A percentile compares a stretch with the other conserved stretches of the same genome.
phyloP scores from a whole-genome alignment of 2,888 invertebrate species.

The Belgica antarctica region DNA sequence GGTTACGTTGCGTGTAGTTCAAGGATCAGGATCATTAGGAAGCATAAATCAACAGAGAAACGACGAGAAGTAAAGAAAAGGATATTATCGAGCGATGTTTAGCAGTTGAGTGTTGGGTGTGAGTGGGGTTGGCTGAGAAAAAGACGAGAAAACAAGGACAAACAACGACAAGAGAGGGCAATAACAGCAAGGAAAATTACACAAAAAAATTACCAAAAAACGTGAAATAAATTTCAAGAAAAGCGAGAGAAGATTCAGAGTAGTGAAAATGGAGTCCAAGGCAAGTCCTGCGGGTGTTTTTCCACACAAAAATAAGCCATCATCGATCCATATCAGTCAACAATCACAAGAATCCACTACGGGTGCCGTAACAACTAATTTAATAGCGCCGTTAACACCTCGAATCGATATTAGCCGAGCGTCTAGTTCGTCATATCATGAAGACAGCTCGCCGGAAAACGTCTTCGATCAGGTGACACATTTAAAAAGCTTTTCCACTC shows the following conservation, averaged over 20 bases:
- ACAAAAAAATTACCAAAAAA: conserved; percentile 15
- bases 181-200: not conserved
- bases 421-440: conserved; percentile 81
- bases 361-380: conserved; percentile 49
- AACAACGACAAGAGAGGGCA: not conserved
- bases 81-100: conserved; percentile 30
- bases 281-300: conserved; percentile 36
- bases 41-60: conserved; percentile 19
- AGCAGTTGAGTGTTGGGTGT: conserved; percentile 3
- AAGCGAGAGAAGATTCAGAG: conserved; percentile 26
- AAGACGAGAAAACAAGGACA: not conserved
- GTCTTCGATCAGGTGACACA: conserved; percentile 68
- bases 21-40: not conserved
- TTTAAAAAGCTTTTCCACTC: not conserved
- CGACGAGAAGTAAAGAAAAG: not conserved
- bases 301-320: conserved; percentile 38
- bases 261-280: conserved; percentile 31
- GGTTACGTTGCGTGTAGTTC: conserved; percentile 24
- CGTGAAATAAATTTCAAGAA: not conserved
- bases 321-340: conserved; percentile 39
- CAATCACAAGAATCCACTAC: conserved; percentile 28
- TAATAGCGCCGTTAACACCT: conserved; percentile 68
- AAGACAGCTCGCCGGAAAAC: conserved; percentile 79
- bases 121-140: not conserved
- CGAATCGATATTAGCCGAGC: conserved; percentile 87